A percentile compares a stretch with the other conserved stretches of the same genome.
These are phyloP conservation scores for Ectropis crepuscularia DNA, from an alignment of 2,888 invertebrate species.

Conservation along the genomic window DNA sequence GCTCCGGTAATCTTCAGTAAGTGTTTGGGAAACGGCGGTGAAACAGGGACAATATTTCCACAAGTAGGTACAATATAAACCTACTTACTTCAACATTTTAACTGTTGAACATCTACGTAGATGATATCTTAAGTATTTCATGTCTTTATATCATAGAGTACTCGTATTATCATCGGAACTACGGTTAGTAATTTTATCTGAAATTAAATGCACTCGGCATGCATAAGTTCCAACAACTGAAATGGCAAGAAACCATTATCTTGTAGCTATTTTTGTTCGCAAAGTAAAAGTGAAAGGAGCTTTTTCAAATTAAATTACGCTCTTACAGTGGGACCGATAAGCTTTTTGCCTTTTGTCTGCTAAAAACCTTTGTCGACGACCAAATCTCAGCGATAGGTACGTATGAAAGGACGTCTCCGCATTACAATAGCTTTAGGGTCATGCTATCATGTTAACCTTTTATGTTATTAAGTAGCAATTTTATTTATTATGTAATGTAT, in stretches of 20 bases:
- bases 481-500: too few relatives aligned
- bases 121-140: too few relatives aligned
- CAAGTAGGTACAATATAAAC: too few relatives aligned
- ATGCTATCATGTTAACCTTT: conserved; percentile 16
- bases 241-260: conserved; percentile 15
- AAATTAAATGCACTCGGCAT: conserved; percentile 23
- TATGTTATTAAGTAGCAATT: conserved; percentile 15
- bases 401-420: conserved; percentile 29
- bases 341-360: conserved; percentile 35
- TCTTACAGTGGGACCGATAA: conserved; percentile 30
- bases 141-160: too few relatives aligned
- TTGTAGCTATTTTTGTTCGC: conserved; percentile 9
- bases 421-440: conserved; percentile 27
- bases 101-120: too few relatives aligned
- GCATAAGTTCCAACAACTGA: conserved; percentile 20
- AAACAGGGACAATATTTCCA: too few relatives aligned
- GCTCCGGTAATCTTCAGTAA: too few relatives aligned
- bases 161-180: not conserved
- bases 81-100: too few relatives aligned
- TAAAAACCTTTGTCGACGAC: conserved; percentile 28
- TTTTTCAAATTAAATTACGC: conserved; percentile 31
- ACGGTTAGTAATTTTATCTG: not conserved
- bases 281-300: conserved; percentile 16
- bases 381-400: conserved; percentile 25
- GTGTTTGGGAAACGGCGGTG: too few relatives aligned